These are phyloP conservation scores for Lerista edwardsae DNA, from an alignment of 2,797 vertebrate genomes.

Conservation along the genomic window DNA sequence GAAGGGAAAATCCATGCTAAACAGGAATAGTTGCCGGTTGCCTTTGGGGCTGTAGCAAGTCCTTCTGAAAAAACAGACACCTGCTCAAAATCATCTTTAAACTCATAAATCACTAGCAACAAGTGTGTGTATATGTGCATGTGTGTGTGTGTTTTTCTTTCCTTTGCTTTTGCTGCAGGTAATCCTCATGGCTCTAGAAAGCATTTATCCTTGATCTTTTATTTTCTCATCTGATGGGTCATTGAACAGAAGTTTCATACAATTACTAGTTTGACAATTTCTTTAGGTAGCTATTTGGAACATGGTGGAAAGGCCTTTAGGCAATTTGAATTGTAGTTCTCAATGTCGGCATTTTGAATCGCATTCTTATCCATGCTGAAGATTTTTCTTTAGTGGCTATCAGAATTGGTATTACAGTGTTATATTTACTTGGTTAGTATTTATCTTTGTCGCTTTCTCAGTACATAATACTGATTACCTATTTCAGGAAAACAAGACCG, in stretches of 20 bases:
- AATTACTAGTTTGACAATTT: conserved; percentile 13
- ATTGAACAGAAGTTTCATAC: conserved; percentile 25
- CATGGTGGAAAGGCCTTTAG: conserved; percentile 10
- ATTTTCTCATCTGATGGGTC: conserved; percentile 28
- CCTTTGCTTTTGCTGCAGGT: not conserved
- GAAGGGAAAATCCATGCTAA: conserved; percentile 2
- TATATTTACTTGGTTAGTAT: not conserved
- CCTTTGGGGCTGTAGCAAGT: not conserved
- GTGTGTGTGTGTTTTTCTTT: not conserved
- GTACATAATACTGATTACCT: not conserved
- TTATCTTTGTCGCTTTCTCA: not conserved
- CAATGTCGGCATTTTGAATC: conserved; percentile 16
- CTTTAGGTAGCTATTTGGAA: conserved; percentile 13
- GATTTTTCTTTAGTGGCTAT: not conserved
- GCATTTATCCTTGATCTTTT: conserved; percentile 26
- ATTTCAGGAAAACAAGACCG: not conserved
- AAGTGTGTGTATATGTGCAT: not conserved
- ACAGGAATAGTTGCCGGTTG: not conserved
- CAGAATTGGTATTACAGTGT: not conserved
- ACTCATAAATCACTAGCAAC: conserved; percentile 26
- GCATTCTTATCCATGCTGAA: not conserved
- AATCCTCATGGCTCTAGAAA: conserved; percentile 21
- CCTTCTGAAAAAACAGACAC: not conserved
- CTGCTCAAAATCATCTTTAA: conserved; percentile 20
- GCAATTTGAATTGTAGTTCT: conserved; percentile 23